Percentiles rank a stretch among this genome's conserved stretches.
Evolutionary conservation across 2,113 vertebrate species (phyloP).

Genomic region (Festucalex cinctus): DNA sequence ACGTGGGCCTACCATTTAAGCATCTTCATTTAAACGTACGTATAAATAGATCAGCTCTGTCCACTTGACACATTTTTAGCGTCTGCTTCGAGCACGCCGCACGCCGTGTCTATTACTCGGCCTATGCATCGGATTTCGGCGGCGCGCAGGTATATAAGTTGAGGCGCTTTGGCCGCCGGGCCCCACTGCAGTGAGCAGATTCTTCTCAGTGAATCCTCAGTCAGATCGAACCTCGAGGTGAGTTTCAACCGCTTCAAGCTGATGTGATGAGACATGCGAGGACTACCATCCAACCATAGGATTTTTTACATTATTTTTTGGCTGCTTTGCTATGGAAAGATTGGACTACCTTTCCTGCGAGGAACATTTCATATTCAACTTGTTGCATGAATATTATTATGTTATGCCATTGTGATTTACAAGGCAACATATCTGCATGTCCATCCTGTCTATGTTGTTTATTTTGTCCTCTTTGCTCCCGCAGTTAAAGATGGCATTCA

Average conservation of each 20-base stretch:
- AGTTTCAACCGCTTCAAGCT: slow-evolving; percentile 53
- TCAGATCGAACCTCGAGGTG: slow-evolving; percentile 67
- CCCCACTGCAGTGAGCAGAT: slow-evolving; percentile 71
- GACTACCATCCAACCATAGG: slow-evolving; percentile 51
- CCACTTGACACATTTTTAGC: slow-evolving; percentile 77
- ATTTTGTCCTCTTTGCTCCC: slow-evolving; percentile 40
- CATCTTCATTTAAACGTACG: slow-evolving; percentile 78
- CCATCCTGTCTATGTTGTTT: slow-evolving; percentile 18
- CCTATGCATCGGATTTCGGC: slow-evolving; percentile 74
- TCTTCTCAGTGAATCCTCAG: slow-evolving; percentile 66
- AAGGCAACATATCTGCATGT: background rate
- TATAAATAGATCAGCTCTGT: slow-evolving; percentile 79
- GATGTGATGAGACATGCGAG: slow-evolving; percentile 38
- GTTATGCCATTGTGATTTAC: background rate
- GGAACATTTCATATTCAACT: slow-evolving; percentile 39
- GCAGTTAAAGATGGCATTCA: slow-evolving; percentile 73
- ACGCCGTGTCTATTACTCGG: slow-evolving; percentile 74
- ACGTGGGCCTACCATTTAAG: slow-evolving; percentile 73
- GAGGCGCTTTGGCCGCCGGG: slow-evolving; percentile 7
- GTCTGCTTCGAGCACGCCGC: slow-evolving; percentile 59
- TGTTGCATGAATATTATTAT: slow-evolving; percentile 28
- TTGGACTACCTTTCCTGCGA: slow-evolving; percentile 59
- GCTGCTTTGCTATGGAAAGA: slow-evolving; percentile 40
- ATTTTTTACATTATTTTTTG: slow-evolving; percentile 25
- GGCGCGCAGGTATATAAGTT: slow-evolving; percentile 72